Percentiles rank a stretch among this genome's conserved stretches.
Conservation (phyloP, 1,140 invertebrate genomes). For the Apolygus lucorum region DNA sequence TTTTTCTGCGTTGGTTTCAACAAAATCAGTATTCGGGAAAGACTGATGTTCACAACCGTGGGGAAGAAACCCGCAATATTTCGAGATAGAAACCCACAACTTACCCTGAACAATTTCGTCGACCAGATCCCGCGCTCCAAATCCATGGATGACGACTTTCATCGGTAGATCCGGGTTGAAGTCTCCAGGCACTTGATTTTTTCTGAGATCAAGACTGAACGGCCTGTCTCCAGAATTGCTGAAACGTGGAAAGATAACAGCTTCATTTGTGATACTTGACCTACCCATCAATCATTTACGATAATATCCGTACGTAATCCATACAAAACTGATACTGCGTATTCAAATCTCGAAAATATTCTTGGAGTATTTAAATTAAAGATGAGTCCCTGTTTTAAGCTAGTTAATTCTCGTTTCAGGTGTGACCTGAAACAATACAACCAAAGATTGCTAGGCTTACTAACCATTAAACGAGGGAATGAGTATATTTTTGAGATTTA, state of each 20-base stretch:
- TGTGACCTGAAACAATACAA: neutral
- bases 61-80: no score
- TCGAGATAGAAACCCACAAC: no score
- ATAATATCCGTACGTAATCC: neutral
- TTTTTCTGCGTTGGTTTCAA: no score
- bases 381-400: neutral
- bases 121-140: neutral
- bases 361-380: neutral
- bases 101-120: constrained; percentile 10
- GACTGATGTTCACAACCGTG: no score
- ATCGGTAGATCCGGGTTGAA: constrained; percentile 24
- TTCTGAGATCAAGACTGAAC: constrained; percentile 4
- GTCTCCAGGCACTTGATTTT: neutral
- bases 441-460: no score
- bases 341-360: neutral
- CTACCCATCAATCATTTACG: neutral
- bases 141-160: constrained; percentile 29
- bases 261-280: neutral
- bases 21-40: no score
- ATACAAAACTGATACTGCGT: neutral
- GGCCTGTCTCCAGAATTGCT: neutral
- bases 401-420: neutral
- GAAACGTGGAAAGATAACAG: neutral
- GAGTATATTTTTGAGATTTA: no score
- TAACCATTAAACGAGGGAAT: no score